Base-by-base conservation (phyloP, 2,113 vertebrate species). In the Leptobrachium ailaonicum region DNA sequence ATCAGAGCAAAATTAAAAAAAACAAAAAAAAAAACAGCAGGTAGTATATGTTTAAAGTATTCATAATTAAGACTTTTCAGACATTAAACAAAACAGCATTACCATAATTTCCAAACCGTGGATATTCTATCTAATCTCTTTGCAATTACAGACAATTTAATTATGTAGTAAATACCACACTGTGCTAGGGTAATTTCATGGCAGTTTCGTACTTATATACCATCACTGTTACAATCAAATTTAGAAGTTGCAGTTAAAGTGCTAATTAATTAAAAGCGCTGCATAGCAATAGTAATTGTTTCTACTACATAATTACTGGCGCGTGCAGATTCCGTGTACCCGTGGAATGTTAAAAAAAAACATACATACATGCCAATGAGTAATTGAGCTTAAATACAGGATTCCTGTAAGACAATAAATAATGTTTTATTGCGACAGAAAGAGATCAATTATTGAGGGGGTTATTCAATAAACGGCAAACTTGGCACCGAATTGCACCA, bases 281-380 rank as follows among this genome's bases (percentile, higher is more conserved):
- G 60, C 71, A 60, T 54, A 74, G 78, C 71, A 56, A 74, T 80
- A 80, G 71, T 80, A 74, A 80, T 80, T 80, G 78, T 80, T 74
- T 80, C 71, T 80, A 80, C 78, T 74, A 80, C 78, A 80, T 80
- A 80, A 80, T 80, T 80, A 80, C 78, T 80, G 78, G 78, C 68
- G 78, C 71, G 78, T 80, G 78, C 44, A 68, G 63, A 42, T 58
- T 56, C 66, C 53, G 56, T 80, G 71, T 56, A 80, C 50, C 66
- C 78, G 73, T 60, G 45, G 53, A 80, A 66, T 68, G 71, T 56
- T 53, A 67, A 80, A 73, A 56, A 67, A 74, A 73, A 80, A 32
- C 20, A 32, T 32, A 32, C 71, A 71, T 68, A 80, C 73, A 80
- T 80, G 78, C 13, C 58, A 80, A 80, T 80, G 63, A 74, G 43